Evolutionary conservation across 2,888 invertebrate species (phyloP).

Genomic region (Ophraella communa): DNA sequence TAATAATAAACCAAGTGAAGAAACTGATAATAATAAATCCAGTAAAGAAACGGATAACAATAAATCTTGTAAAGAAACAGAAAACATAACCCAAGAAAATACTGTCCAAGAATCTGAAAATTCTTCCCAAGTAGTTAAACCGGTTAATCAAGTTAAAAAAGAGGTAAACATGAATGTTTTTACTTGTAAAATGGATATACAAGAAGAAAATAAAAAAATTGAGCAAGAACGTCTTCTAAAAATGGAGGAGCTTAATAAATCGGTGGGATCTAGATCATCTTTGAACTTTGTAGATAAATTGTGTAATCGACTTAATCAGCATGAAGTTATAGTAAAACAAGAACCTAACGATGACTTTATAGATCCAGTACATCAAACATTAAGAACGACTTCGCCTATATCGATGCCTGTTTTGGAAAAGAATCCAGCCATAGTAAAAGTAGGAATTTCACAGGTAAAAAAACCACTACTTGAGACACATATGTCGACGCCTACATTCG

Average conservation of each 20-base stretch:
- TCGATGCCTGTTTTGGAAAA: slow-evolving; percentile 39
- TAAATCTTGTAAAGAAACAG: background rate
- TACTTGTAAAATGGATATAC: slow-evolving; percentile 54
- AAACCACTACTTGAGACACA: slow-evolving; percentile 38
- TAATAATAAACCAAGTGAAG: background rate
- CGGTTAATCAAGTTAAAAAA: slow-evolving; percentile 24
- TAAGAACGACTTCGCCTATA: slow-evolving; percentile 16
- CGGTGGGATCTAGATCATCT: slow-evolving; percentile 49
- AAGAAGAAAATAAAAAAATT: slow-evolving; percentile 60
- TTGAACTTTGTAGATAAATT: slow-evolving; percentile 51
- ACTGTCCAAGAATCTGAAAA: slow-evolving; percentile 2
- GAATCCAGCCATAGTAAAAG: slow-evolving; percentile 2
- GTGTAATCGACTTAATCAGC: slow-evolving; percentile 45
- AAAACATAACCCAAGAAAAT: slow-evolving; percentile 7
- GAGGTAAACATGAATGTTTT: slow-evolving; percentile 49
- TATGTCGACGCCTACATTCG: slow-evolving; percentile 32
- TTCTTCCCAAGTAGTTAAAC: background rate
- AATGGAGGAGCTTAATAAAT: slow-evolving; percentile 61
- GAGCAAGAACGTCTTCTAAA: slow-evolving; percentile 61
- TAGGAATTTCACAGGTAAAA: slow-evolving; percentile 25
- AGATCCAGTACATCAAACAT: slow-evolving; percentile 1
- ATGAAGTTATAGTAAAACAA: slow-evolving; percentile 38
- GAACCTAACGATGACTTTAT: slow-evolving; percentile 37
- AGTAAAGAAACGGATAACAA: background rate
- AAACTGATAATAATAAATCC: background rate